Conservation (phyloP, 1,140 invertebrate genomes). For the Meteorus sp. region DNA sequence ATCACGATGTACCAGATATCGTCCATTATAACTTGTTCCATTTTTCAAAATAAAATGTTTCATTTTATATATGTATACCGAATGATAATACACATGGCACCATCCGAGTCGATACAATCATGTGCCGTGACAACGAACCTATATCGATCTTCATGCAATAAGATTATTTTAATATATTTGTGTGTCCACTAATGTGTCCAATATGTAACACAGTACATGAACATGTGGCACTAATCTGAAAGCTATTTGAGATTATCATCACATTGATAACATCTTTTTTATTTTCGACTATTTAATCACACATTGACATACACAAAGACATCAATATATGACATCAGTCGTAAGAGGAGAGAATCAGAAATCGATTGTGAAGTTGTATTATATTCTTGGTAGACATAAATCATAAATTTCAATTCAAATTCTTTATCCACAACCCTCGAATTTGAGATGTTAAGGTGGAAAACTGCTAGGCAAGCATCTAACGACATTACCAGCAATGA, state of each 20-base stretch:
- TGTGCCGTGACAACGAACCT: conserved; percentile 1
- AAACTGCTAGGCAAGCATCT: too few relatives aligned
- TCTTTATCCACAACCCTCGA: too few relatives aligned
- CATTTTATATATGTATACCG: not conserved
- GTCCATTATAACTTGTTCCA: not conserved
- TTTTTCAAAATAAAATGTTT: conserved; percentile 1
- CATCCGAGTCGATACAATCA: conserved; percentile 13
- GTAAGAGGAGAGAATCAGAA: too few relatives aligned
- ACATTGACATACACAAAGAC: not conserved
- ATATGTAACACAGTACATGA: conserved; percentile 9
- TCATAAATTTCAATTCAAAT: too few relatives aligned
- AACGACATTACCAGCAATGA: too few relatives aligned
- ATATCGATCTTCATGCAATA: not conserved
- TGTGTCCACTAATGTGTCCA: not conserved
- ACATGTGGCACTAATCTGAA: conserved; percentile 24
- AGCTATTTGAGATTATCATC: conserved; percentile 8
- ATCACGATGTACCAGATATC: conserved; percentile 22
- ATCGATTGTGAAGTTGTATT: too few relatives aligned
- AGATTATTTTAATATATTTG: not conserved
- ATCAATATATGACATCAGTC: too few relatives aligned
- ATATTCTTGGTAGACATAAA: too few relatives aligned
- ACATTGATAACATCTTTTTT: conserved; percentile 6
- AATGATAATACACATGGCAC: conserved; percentile 5
- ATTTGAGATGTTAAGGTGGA: too few relatives aligned
- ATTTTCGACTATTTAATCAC: not conserved